Evolutionary conservation across 2,797 vertebrate genomes (phyloP), one percentile per base, ranked within the genome.

Genomic region (Enteromius trimaculatus): DNA sequence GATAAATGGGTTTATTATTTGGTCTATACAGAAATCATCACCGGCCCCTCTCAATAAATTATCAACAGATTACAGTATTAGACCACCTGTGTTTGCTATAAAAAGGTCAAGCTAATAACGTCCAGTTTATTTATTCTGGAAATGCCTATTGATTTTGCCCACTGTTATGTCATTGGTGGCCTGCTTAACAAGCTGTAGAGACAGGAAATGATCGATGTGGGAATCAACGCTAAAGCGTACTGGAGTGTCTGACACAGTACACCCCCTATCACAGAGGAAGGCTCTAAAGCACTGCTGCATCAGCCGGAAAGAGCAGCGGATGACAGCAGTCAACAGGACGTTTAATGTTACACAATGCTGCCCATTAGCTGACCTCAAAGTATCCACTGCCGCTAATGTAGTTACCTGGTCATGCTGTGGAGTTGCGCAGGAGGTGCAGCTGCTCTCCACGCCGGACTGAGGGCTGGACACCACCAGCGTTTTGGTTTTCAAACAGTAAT

Each of bases 361-460:
- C 29, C 66, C 34, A 72, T 79, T 75, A 71, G 17, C 49, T 65
- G 79, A 26, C 84, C 78, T 83, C 53, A 65, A 44, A 78, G 74
- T 66, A 64, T 64, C 79, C 62, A 26, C 51, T 31, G 44, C 44
- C 39, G 80, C 17, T 72, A 9, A 19, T 71, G 49, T 23, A 17
- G 76, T 86, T 90, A 96, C 95, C 95, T 96, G 95, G 85, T 96
- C 95, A 19, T 94, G 92, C 26, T 95, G 92, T 0, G 94, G 95
- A 10, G 95, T 96, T 58, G 94, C 92, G 77, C 95, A 96, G 2
- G 93, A 95, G 26, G 91, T 93, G 78, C 93, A 95, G 53, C 92
- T 86, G 6, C 91, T 90, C 79, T 95, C 95, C 0, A 92, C 65
- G 76, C 91, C 93, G 85, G 94, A 93, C 87, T 93, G 93, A 85